Evolutionary conservation across 2,888 invertebrate genomes (phyloP).

Genomic region (Rhimphoctona megacephalus): DNA sequence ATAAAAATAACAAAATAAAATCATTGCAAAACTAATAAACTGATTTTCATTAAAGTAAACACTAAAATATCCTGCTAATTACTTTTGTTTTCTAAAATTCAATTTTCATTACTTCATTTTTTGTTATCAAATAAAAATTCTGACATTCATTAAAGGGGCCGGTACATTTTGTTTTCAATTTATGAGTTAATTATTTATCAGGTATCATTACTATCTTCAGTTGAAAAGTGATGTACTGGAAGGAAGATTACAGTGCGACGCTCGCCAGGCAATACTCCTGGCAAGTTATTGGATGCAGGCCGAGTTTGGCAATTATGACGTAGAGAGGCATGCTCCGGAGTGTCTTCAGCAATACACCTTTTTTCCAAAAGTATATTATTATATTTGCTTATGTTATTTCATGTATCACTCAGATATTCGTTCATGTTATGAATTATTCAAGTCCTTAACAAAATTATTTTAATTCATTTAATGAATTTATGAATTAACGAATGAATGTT

Average conservation of each 20-base stretch:
- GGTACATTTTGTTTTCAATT: constrained; percentile 2
- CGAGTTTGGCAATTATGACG: constrained; percentile 97
- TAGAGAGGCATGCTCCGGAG: constrained; percentile 95
- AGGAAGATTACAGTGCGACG: constrained; percentile 94
- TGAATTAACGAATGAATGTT: too few relatives aligned
- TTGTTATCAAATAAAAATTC: background rate
- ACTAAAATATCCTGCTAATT: background rate
- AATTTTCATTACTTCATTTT: background rate
- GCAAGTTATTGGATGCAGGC: constrained; percentile 98
- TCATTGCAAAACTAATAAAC: background rate
- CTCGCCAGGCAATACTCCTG: constrained; percentile 95
- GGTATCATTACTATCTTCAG: constrained; percentile 98
- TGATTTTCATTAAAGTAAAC: background rate
- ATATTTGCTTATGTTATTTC: background rate
- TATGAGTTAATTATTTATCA: constrained; percentile 73
- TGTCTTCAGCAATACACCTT: constrained; percentile 96
- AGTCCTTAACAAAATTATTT: background rate
- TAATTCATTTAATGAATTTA: too few relatives aligned
- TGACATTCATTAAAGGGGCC: constrained; percentile 7
- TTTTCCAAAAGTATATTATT: constrained; percentile 93
- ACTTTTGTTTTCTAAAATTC: background rate
- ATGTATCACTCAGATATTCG: background rate
- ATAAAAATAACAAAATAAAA: background rate
- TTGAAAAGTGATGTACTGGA: constrained; percentile 97
- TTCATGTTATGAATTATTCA: background rate